Conservation (phyloP, 2,113 vertebrate species). For the Nothocercus julius region DNA sequence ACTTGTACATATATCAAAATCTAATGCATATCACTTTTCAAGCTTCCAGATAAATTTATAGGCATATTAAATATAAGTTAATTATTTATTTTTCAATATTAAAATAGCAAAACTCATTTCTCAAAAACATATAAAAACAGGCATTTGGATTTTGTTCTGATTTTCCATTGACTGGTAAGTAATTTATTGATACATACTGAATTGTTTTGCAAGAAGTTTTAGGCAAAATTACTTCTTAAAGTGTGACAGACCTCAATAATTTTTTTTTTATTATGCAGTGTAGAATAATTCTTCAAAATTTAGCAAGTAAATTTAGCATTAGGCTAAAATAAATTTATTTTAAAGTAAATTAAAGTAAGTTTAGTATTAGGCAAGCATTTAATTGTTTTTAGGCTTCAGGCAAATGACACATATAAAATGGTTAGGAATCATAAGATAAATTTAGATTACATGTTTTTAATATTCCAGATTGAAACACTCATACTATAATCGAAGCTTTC, state of each 20-base stretch:
- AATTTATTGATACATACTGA: background rate
- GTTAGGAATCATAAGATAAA: constrained; percentile 45
- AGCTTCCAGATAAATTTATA: background rate
- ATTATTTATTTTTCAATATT: background rate
- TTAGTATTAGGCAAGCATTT: background rate
- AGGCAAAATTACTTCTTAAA: constrained; percentile 25
- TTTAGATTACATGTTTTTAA: constrained; percentile 17
- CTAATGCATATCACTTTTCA: background rate
- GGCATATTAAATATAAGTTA: background rate
- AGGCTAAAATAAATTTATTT: background rate
- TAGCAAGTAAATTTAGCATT: constrained; percentile 19
- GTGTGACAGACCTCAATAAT: constrained; percentile 1
- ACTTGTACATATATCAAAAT: background rate
- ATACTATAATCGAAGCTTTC: background rate
- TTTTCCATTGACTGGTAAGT: background rate
- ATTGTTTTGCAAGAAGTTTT: background rate
- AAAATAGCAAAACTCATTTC: background rate
- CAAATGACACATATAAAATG: constrained; percentile 45
- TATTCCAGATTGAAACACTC: constrained; percentile 4
- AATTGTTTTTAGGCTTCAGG: constrained; percentile 29
- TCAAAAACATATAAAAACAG: background rate
- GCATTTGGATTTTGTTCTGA: background rate
- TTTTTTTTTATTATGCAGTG: constrained; percentile 19
- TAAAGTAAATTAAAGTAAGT: background rate
- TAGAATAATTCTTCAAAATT: background rate